Evolutionary conservation across 2,888 invertebrate species (phyloP).

Genomic region (Diadegma fenestrale): DNA sequence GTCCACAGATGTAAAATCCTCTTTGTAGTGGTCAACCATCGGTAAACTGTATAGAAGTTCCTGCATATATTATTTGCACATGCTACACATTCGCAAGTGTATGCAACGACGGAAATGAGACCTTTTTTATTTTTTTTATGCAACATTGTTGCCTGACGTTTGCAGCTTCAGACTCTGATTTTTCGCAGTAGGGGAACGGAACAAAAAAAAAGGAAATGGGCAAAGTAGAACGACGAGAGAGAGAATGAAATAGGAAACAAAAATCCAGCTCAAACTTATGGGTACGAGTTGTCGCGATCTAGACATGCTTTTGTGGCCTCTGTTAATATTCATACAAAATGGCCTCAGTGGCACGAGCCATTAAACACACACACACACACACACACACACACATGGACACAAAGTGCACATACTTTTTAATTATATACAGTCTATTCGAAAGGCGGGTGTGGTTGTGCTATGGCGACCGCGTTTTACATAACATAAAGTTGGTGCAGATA

Average conservation of each 20-base stretch:
- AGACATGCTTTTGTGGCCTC: slow-evolving; percentile 33
- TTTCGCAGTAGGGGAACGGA: background rate
- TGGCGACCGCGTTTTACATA: slow-evolving; percentile 16
- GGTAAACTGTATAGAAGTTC: background rate
- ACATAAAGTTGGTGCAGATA: slow-evolving; percentile 39
- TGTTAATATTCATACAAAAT: slow-evolving; percentile 62
- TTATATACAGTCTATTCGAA: slow-evolving; percentile 29
- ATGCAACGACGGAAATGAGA: slow-evolving; percentile 1
- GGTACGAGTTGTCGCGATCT: slow-evolving; percentile 40
- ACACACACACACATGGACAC: background rate
- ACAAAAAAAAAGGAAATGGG: background rate
- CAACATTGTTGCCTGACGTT: background rate
- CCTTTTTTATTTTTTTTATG: slow-evolving; percentile 13
- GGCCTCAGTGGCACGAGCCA: slow-evolving; percentile 35
- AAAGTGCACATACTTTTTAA: slow-evolving; percentile 27
- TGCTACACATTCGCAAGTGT: background rate
- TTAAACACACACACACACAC: slow-evolving; percentile 30
- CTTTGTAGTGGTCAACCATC: background rate
- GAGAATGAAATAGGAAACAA: background rate
- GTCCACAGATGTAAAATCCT: background rate
- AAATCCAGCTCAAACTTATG: background rate
- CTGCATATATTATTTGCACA: background rate
- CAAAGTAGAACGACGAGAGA: slow-evolving; percentile 34
- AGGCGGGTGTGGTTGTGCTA: slow-evolving; percentile 18
- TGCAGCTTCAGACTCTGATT: slow-evolving; percentile 2